These are phyloP conservation scores for Tachyglossus aculeatus DNA, from an alignment of 2,797 vertebrate genomes.

Conservation along the genomic window DNA sequence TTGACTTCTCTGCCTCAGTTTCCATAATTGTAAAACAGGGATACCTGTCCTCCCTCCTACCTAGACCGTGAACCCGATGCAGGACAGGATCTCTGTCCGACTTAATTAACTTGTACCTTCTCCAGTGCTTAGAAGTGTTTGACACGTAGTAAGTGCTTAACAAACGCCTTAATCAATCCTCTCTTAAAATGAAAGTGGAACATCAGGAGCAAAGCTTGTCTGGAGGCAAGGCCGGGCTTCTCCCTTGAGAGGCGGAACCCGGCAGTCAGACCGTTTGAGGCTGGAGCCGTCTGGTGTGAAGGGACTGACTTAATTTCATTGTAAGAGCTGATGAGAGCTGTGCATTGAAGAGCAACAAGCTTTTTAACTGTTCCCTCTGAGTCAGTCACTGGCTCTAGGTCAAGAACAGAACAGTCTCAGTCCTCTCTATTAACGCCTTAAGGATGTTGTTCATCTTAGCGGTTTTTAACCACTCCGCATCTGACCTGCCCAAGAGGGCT, in stretches of 20 bases:
- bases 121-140: too few relatives aligned
- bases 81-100: too few relatives aligned
- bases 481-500: too few relatives aligned
- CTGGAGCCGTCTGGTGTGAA: conserved; percentile 13
- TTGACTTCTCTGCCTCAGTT: too few relatives aligned
- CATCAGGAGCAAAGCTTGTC: conserved; percentile 5
- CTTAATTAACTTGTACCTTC: too few relatives aligned
- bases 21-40: too few relatives aligned
- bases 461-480: too few relatives aligned
- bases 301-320: conserved; percentile 29
- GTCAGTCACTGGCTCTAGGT: conserved; percentile 2
- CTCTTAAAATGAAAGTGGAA: conserved; percentile 34
- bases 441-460: too few relatives aligned
- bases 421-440: conserved; percentile 4
- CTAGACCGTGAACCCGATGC: too few relatives aligned
- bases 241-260: conserved; percentile 7
- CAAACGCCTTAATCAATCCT: too few relatives aligned
- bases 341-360: not conserved
- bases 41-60: too few relatives aligned
- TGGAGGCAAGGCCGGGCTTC: conserved; percentile 27
- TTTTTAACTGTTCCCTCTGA: conserved; percentile 17
- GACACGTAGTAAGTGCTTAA: too few relatives aligned
- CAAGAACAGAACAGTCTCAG: conserved; percentile 12
- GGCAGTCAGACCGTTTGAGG: conserved; percentile 18
- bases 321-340: conserved; percentile 24